Evolutionary conservation across 2,797 vertebrate genomes (phyloP).

Genomic region (Philypnodon macrostomus): DNA sequence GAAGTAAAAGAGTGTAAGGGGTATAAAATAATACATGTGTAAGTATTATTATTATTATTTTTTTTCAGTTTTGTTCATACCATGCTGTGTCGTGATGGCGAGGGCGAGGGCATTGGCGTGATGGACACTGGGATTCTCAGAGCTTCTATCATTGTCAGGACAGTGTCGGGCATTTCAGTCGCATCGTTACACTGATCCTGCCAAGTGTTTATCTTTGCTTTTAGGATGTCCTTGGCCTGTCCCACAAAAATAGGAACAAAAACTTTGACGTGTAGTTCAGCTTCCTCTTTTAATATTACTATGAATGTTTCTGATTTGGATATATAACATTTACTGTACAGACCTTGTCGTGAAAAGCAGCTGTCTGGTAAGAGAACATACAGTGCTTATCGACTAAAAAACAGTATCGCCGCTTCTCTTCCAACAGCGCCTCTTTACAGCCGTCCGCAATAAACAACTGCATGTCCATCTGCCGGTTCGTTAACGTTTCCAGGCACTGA

Average conservation of each 20-base stretch:
- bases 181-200: slow-evolving; percentile 90
- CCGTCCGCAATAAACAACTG: slow-evolving; percentile 93
- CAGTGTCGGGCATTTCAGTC: slow-evolving; percentile 85
- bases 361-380: slow-evolving; percentile 82
- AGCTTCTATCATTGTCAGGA: slow-evolving; percentile 88
- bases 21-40: no score
- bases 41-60: no score
- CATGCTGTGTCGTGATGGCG: slow-evolving; percentile 80
- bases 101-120: slow-evolving; percentile 88
- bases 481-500: slow-evolving; percentile 80
- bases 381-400: slow-evolving; percentile 98
- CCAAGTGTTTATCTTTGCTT: slow-evolving; percentile 85
- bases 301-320: not conserved
- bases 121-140: slow-evolving; percentile 79
- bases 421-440: slow-evolving; percentile 90
- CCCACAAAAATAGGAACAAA: slow-evolving; percentile 14
- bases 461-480: slow-evolving; percentile 88
- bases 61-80: slow-evolving; percentile 60
- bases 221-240: slow-evolving; percentile 82
- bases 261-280: no score
- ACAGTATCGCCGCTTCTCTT: slow-evolving; percentile 95
- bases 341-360: slow-evolving; percentile 88
- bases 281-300: no score
- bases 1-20: no score
- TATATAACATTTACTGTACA: not conserved